Conservation (phyloP, 2,888 invertebrate species). For the Athetis lepigone region DNA sequence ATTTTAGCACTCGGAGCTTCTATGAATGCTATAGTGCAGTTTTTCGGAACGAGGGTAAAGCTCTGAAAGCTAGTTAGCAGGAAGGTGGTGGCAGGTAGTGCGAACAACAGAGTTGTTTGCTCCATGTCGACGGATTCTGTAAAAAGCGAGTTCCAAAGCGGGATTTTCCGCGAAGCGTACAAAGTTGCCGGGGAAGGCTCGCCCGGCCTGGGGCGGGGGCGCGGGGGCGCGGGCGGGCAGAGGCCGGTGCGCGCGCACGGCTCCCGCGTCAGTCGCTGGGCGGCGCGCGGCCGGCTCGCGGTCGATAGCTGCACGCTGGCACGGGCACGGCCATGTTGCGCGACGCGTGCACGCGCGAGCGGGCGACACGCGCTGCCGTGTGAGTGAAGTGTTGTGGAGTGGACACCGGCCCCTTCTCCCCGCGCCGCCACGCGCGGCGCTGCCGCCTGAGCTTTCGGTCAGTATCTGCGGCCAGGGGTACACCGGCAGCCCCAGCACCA, state of each 20-base stretch:
- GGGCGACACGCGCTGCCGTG: slow-evolving; percentile 77
- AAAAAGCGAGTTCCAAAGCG: slow-evolving; percentile 51
- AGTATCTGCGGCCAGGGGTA: too few relatives aligned
- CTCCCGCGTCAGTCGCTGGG: slow-evolving; percentile 84
- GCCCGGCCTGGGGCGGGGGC: slow-evolving; percentile 64
- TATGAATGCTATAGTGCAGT: neutral
- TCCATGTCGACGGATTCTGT: slow-evolving; percentile 32
- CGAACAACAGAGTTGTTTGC: slow-evolving; percentile 35
- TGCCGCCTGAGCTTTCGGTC: slow-evolving; percentile 77
- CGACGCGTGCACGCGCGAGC: slow-evolving; percentile 82
- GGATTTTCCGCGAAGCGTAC: slow-evolving; percentile 60
- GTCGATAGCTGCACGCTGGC: slow-evolving; percentile 85
- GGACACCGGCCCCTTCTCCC: slow-evolving; percentile 61
- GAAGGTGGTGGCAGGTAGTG: slow-evolving; percentile 13
- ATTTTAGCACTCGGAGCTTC: neutral
- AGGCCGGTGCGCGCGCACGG: slow-evolving; percentile 85
- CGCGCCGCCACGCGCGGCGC: slow-evolving; percentile 65
- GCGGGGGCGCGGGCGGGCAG: slow-evolving; percentile 73
- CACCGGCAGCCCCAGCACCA: too few relatives aligned
- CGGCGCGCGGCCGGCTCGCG: slow-evolving; percentile 86
- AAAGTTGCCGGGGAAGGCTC: slow-evolving; percentile 64
- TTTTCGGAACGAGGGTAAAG: neutral
- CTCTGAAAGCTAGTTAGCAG: slow-evolving; percentile 1
- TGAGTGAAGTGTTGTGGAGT: slow-evolving; percentile 75
- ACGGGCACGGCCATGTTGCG: slow-evolving; percentile 83